These are phyloP conservation scores for Hydrozoanthus gracilis DNA, from an alignment of 92 coral and sea anemone genomes.

Conservation along the genomic window DNA sequence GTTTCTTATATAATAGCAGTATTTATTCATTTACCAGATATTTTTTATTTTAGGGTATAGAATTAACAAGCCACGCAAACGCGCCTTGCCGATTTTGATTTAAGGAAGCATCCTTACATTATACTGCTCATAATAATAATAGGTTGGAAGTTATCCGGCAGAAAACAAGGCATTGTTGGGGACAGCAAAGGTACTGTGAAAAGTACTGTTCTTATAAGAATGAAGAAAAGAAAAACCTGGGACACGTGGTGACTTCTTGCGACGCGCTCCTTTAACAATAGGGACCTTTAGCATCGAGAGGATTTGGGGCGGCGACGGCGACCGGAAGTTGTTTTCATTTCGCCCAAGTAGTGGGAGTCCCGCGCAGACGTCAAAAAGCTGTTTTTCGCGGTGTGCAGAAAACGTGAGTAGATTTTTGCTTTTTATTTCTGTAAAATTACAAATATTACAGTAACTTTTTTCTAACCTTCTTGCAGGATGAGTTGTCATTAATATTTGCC, in stretches of 20 bases:
- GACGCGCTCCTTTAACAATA: not conserved
- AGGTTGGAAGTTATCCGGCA: slow-evolving; percentile 10
- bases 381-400: slow-evolving; percentile 4
- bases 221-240: slow-evolving; percentile 38
- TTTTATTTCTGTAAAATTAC: not conserved
- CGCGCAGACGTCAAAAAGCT: slow-evolving; percentile 36
- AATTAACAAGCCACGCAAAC: no score
- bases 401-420: slow-evolving; percentile 14
- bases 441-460: not conserved
- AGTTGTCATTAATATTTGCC: not conserved
- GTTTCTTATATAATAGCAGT: no score
- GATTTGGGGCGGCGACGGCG: slow-evolving; percentile 6
- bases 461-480: not conserved
- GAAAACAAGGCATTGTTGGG: slow-evolving; percentile 9
- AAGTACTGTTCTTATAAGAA: slow-evolving; percentile 31
- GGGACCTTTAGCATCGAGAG: slow-evolving; percentile 29
- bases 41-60: no score
- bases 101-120: no score
- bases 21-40: no score
- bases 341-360: slow-evolving; percentile 15
- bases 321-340: slow-evolving; percentile 4
- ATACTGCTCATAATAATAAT: not conserved
- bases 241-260: slow-evolving; percentile 41
- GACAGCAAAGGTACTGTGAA: slow-evolving; percentile 3
- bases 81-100: no score